Percentiles rank a stretch among this genome's conserved stretches.
phyloP scores from a whole-genome alignment of 1,140 invertebrate genomes.

The Holotrichia oblita region DNA sequence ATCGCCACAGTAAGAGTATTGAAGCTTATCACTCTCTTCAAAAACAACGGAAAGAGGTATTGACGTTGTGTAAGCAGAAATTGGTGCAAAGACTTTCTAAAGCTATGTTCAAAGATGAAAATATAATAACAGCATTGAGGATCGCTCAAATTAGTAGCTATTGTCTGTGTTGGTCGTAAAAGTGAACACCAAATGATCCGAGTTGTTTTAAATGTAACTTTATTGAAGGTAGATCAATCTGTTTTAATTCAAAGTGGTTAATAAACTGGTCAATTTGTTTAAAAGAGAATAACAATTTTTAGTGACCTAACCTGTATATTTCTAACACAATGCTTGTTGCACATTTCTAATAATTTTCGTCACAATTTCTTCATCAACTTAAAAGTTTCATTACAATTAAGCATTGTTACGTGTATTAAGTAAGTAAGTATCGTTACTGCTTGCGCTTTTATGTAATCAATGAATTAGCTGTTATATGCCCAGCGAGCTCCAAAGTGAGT shows the following conservation, averaged over 20 bases:
- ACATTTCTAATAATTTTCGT: no score
- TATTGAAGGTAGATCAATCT: neutral
- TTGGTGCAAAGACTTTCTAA: neutral
- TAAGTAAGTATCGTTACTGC: no score
- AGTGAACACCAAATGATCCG: neutral
- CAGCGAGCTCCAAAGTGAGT: no score
- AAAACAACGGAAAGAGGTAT: slow-evolving; percentile 17
- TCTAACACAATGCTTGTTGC: no score
- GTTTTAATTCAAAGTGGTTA: neutral
- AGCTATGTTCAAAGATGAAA: neutral
- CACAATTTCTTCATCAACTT: no score
- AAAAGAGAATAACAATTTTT: no score
- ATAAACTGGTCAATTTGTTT: neutral
- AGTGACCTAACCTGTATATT: no score
- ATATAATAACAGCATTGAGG: slow-evolving; percentile 27
- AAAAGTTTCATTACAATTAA: no score
- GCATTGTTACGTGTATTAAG: no score
- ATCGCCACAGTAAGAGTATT: no score
- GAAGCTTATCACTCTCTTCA: slow-evolving; percentile 12
- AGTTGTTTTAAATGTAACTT: neutral
- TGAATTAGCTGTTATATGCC: no score
- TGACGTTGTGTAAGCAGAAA: slow-evolving; percentile 15
- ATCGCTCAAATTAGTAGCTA: neutral
- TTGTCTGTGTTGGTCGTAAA: neutral
- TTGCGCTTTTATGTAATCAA: no score